Evolutionary conservation across 2,888 invertebrate species (phyloP), one percentile per base, ranked within the genome.

Genomic region (Macaria notata): DNA sequence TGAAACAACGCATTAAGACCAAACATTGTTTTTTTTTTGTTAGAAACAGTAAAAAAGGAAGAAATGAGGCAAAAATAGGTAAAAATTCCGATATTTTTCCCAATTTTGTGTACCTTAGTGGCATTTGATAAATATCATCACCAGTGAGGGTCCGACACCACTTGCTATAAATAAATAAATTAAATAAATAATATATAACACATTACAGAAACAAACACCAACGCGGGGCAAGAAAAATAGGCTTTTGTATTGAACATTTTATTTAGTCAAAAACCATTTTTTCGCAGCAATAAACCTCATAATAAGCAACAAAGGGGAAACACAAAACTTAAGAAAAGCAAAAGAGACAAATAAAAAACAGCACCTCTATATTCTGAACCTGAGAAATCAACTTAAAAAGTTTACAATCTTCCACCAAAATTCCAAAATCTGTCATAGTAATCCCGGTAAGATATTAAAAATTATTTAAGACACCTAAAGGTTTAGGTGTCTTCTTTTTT

Each of bases 81-180:
- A 59, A 55, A 70, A 69, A 66, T 72, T 70, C 58, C 44, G 54
- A 39, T 57, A 51, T 56, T 63, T 68, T 65, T 57, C 61, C 62
- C 56, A 66, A 66, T 66, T 63, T 9, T 44, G 43, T 71, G 81
- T 91, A 94, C 95, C 95, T 95, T 93, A 95, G 87, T 84, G 94
- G 94, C 95, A 95, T 95, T 93, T 93, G 93, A 92, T 95, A 93
- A 86, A 95, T 94, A 93, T 95, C 95, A 84, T 94, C 95, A 87
- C 95, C 95, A 69, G 94, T 94, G 92, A 93, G 88, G 81, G 83
- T 82, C 87, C 90, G 89, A 88, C 90, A 89, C 89, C 89, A 88
- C 88, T 89, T 88, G 88, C 89, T 90, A 91, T 79, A 86, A 88
- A 78, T 79, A 75, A 79, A 76, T 68, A 65, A 56, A 61, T 58